Evolutionary conservation across 2,113 vertebrate genomes (phyloP).

Genomic region (Casuarius casuarius): DNA sequence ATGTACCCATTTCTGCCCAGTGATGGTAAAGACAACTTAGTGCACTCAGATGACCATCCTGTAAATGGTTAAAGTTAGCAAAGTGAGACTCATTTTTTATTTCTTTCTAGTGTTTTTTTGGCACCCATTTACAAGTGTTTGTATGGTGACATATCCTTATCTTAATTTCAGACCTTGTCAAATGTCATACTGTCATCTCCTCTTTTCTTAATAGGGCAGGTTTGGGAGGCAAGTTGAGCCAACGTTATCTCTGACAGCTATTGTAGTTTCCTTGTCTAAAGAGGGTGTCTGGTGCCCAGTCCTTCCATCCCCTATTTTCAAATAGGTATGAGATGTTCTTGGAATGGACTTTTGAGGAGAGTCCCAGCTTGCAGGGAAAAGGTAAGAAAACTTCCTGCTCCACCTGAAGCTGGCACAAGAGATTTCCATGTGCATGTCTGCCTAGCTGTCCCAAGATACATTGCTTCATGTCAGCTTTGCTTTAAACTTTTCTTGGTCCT

Average conservation of each 20-base stretch:
- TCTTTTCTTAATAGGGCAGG: not conserved
- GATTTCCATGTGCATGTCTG: not conserved
- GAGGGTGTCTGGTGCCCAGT: not conserved
- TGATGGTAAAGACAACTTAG: not conserved
- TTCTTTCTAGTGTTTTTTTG: not conserved
- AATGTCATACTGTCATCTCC: not conserved
- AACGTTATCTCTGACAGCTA: not conserved
- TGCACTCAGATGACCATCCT: not conserved
- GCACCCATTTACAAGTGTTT: not conserved
- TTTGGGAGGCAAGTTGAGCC: not conserved
- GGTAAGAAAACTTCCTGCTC: not conserved
- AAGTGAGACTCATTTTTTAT: not conserved
- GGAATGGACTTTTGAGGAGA: not conserved
- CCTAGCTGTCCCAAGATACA: accelerated
- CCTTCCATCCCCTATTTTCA: not conserved
- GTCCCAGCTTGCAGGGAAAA: accelerated
- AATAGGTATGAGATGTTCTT: not conserved
- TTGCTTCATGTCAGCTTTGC: not conserved
- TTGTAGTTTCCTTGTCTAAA: not conserved
- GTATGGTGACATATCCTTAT: not conserved
- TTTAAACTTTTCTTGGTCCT: not conserved
- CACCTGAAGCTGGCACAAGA: not conserved
- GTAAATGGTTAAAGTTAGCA: not conserved
- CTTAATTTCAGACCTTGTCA: not conserved
- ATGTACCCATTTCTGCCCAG: accelerated